Evolutionary conservation across 2,797 vertebrate genomes (phyloP).

Genomic region (Gobio occitaniae): DNA sequence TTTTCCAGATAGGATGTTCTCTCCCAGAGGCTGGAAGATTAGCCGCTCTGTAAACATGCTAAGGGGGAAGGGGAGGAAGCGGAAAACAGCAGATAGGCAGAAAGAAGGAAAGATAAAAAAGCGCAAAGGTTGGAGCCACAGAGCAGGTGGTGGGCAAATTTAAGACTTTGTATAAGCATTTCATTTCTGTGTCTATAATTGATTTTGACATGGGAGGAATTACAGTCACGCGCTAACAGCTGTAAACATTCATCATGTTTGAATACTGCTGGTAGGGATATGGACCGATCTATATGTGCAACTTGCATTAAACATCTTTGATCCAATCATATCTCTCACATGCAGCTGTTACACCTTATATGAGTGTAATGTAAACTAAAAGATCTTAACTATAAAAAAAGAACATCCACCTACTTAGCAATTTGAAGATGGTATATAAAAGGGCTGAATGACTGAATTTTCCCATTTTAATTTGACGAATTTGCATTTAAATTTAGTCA

Average conservation of each 20-base stretch:
- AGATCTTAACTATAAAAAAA: neutral
- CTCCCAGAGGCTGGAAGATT: conserved; percentile 52
- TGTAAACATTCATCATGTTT: conserved; percentile 49
- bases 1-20: conserved; percentile 35
- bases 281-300: conserved; percentile 21
- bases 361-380: neutral
- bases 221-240: conserved; percentile 46
- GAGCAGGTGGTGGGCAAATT: conserved; percentile 53
- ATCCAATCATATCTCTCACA: conserved; percentile 18
- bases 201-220: conserved; percentile 54
- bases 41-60: conserved; percentile 48
- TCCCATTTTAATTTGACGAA: neutral
- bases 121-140: neutral
- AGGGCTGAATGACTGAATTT: neutral
- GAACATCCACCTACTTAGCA: neutral
- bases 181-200: conserved; percentile 57
- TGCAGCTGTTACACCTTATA: conserved; percentile 25
- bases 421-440: neutral
- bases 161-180: conserved; percentile 40
- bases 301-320: conserved; percentile 4
- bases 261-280: neutral
- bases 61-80: neutral
- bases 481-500: neutral
- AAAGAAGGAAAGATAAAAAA: conserved; percentile 10
- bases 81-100: conserved; percentile 4